Percentiles rank a stretch among this genome's conserved stretches.
Conservation (phyloP, 2,113 vertebrate species). For the Cephalopterus ornatus region DNA sequence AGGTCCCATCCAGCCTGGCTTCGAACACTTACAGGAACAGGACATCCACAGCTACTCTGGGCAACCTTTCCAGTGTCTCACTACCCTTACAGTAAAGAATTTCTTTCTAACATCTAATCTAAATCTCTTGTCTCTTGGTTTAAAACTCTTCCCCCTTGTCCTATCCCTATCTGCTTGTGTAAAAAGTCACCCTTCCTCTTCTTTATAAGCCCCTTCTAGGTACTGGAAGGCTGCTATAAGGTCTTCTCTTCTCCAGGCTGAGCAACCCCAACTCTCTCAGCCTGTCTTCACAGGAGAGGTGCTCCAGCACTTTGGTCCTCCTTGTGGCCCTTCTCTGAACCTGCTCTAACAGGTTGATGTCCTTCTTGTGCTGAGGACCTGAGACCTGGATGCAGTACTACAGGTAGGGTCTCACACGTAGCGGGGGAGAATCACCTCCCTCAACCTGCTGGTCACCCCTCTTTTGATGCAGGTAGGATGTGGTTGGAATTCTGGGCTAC, state of each 20-base stretch:
- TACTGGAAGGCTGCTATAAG: neutral
- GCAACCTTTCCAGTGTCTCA: neutral
- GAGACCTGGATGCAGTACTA: neutral
- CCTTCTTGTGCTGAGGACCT: neutral
- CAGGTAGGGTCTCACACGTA: neutral
- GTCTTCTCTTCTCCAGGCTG: neutral
- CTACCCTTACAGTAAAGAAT: neutral
- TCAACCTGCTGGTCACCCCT: fast-evolving
- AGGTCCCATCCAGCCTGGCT: neutral
- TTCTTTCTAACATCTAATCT: neutral
- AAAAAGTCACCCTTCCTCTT: neutral
- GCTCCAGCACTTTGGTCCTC: neutral
- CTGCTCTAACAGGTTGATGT: neutral
- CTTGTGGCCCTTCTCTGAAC: neutral
- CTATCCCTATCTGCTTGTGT: neutral
- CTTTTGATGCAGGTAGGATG: neutral
- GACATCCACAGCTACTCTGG: neutral
- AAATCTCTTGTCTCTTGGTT: neutral
- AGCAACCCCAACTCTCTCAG: neutral
- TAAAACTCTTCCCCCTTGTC: neutral
- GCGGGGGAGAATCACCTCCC: neutral
- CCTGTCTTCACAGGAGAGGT: neutral
- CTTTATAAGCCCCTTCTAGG: neutral
- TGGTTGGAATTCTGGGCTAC: neutral
- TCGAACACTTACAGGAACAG: neutral